A percentile compares a stretch with the other conserved stretches of the same genome.
Evolutionary conservation across 2,797 vertebrate species (phyloP).

Genomic region (Alexandromys oeconomus): DNA sequence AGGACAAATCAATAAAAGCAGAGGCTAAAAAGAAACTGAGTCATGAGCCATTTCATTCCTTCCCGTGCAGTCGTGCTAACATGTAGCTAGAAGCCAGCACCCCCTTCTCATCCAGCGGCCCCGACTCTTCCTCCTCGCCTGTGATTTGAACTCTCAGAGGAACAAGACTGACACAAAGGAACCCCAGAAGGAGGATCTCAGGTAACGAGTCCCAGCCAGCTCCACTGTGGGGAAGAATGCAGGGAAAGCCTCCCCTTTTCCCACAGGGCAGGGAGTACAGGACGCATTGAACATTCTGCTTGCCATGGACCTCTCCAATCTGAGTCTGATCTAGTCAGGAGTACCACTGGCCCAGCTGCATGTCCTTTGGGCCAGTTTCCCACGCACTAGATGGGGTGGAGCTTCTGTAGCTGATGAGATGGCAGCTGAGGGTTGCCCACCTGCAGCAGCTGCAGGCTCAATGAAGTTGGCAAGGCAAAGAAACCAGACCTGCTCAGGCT

Average conservation of each 20-base stretch:
- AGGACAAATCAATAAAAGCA: not conserved
- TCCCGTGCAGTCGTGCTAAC: not conserved
- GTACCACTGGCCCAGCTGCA: not conserved
- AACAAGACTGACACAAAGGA: not conserved
- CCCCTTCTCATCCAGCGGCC: not conserved
- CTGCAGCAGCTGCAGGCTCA: not conserved
- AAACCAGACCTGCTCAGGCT: conserved; percentile 9
- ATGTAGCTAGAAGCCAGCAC: not conserved
- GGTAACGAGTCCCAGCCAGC: conserved; percentile 62
- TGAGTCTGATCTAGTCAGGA: conserved; percentile 23
- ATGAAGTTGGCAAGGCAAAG: conserved; percentile 1
- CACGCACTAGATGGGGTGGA: not conserved
- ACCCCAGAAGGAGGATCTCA: conserved; percentile 63
- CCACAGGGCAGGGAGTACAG: not conserved
- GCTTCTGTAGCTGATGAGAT: not conserved
- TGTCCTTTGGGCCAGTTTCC: not conserved
- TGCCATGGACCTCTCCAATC: not conserved
- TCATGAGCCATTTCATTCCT: not conserved
- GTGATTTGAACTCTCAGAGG: not conserved
- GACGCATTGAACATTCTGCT: not conserved
- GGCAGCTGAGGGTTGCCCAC: not conserved
- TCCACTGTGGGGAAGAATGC: not conserved
- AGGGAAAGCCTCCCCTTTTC: not conserved
- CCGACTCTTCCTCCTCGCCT: conserved; percentile 5
- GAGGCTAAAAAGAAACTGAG: not conserved